Percentiles rank a stretch among this genome's conserved stretches.
phyloP scores from a whole-genome alignment of 2,888 invertebrate species.

The Noctua fimbriata region DNA sequence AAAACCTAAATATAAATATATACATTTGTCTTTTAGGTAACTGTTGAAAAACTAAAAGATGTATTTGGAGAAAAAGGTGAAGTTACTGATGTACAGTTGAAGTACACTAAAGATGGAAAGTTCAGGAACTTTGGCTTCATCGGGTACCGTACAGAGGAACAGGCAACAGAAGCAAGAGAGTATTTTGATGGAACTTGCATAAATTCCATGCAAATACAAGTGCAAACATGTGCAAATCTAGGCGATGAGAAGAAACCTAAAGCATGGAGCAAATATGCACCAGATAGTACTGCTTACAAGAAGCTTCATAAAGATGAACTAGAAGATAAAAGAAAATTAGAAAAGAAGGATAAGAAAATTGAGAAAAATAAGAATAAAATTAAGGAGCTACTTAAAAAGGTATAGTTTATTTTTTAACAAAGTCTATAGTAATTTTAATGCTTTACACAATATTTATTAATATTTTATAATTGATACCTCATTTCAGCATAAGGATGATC shows the following conservation, averaged over 20 bases:
- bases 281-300: constrained; percentile 93
- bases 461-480: constrained; percentile 19
- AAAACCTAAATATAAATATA: background rate
- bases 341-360: constrained; percentile 78
- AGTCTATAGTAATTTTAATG: background rate
- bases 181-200: constrained; percentile 96
- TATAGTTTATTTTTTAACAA: constrained; percentile 69
- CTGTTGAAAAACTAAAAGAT: constrained; percentile 93
- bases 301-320: constrained; percentile 85
- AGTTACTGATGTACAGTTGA: constrained; percentile 98
- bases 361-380: constrained; percentile 90
- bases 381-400: constrained; percentile 92
- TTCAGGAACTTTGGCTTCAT: constrained; percentile 98
- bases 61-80: constrained; percentile 95
- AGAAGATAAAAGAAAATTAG: constrained; percentile 79
- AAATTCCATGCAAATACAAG: constrained; percentile 94
- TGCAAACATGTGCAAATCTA: constrained; percentile 93
- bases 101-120: constrained; percentile 97
- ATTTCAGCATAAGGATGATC: constrained; percentile 95
- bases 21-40: constrained; percentile 91
- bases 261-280: constrained; percentile 98
- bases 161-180: constrained; percentile 94
- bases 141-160: constrained; percentile 95
- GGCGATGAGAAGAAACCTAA: constrained; percentile 94
- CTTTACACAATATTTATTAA: background rate